These are phyloP conservation scores for Sesia bembeciformis DNA, from an alignment of 2,888 invertebrate genomes.

Conservation along the genomic window DNA sequence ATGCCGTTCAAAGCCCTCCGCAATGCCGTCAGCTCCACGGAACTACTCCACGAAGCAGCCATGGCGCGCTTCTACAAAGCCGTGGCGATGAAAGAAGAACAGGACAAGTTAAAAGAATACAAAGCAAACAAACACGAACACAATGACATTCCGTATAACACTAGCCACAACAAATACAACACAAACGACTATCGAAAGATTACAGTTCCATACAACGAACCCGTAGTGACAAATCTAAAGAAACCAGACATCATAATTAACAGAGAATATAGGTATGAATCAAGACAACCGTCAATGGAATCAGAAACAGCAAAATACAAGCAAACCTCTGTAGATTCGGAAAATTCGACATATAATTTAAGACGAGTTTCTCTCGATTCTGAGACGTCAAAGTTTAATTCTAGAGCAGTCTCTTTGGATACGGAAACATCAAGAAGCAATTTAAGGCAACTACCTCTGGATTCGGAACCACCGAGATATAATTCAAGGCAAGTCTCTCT, in stretches of 20 bases:
- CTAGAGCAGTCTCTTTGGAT: constrained; percentile 37
- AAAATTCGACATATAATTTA: constrained; percentile 29
- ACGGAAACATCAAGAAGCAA: constrained; percentile 36
- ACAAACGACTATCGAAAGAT: not conserved
- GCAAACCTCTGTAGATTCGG: constrained; percentile 48
- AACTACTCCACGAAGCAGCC: constrained; percentile 85
- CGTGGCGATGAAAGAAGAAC: constrained; percentile 82
- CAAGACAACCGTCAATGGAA: constrained; percentile 38
- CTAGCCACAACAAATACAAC: constrained; percentile 5
- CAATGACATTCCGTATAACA: constrained; percentile 52
- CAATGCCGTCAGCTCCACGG: constrained; percentile 86
- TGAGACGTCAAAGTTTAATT: constrained; percentile 29
- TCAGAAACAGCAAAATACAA: constrained; percentile 46
- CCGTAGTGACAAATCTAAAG: constrained; percentile 11
- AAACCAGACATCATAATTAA: constrained; percentile 39
- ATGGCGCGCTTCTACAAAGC: constrained; percentile 89
- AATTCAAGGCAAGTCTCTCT: constrained; percentile 34
- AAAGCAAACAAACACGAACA: constrained; percentile 22
- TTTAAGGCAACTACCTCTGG: constrained; percentile 59
- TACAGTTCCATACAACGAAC: not conserved
- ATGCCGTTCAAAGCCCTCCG: constrained; percentile 77
- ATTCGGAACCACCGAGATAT: constrained; percentile 37
- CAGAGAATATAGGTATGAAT: constrained; percentile 30
- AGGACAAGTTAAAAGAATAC: constrained; percentile 44
- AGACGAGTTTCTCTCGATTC: constrained; percentile 39